Evolutionary conservation across 1,140 invertebrate species (phyloP).

Genomic region (Zaprionus africanus): DNA sequence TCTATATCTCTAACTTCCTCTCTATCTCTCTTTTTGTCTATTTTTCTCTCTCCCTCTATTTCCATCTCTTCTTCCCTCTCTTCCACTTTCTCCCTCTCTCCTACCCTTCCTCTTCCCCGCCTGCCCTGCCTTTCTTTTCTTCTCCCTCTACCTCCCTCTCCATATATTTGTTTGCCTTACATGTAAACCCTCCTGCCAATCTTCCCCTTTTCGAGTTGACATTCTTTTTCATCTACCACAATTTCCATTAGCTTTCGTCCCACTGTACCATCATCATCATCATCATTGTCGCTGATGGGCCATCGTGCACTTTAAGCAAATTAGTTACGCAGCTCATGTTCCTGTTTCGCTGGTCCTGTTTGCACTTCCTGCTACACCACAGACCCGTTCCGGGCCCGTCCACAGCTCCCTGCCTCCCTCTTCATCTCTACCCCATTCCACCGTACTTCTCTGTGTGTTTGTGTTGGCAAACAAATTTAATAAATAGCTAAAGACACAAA

Average conservation of each 20-base stretch:
- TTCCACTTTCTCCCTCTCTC: background rate
- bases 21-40: too few species aligned
- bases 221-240: background rate
- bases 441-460: conserved; percentile 15
- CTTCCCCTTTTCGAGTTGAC: background rate
- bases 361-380: conserved; percentile 20
- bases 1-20: too few species aligned
- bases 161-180: background rate
- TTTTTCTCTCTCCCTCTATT: too few species aligned
- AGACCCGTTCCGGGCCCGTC: background rate
- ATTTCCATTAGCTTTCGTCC: background rate
- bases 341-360: conserved; percentile 44
- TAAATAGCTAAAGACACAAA: conserved; percentile 80
- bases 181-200: background rate
- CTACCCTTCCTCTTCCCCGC: background rate
- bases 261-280: conserved; percentile 56
- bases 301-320: conserved; percentile 80
- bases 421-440: background rate
- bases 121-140: background rate
- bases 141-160: background rate
- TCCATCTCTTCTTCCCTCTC: too few species aligned
- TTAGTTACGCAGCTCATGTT: conserved; percentile 82
- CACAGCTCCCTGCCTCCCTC: background rate
- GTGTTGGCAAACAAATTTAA: conserved; percentile 77
- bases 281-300: conserved; percentile 65